Evolutionary conservation across 2,113 vertebrate species (phyloP).

Genomic region (Tonatia bakeri): DNA sequence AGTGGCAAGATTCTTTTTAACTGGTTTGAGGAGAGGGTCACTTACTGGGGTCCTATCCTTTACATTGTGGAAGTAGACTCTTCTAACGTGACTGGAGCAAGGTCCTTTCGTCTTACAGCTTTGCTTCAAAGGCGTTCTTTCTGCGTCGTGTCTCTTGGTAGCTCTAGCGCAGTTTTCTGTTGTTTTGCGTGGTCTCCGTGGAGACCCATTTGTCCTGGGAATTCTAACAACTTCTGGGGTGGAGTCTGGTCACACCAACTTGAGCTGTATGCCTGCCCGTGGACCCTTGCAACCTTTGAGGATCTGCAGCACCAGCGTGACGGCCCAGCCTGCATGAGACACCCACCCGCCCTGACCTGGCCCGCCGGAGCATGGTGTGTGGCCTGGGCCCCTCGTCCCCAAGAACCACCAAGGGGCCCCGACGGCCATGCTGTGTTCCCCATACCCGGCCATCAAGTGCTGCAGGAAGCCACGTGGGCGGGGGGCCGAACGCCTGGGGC

Average conservation of each 20-base stretch:
- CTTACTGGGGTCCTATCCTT: background rate
- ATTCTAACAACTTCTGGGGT: background rate
- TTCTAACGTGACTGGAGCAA: too few species aligned
- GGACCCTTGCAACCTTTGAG: background rate
- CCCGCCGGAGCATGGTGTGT: rapidly evolving
- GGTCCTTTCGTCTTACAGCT: background rate
- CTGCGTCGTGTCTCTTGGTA: background rate
- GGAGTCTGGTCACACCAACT: background rate
- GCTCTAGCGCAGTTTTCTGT: background rate
- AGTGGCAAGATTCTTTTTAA: background rate
- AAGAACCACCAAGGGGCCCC: background rate
- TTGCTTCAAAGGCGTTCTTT: background rate
- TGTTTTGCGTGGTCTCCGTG: background rate
- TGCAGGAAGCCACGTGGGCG: background rate
- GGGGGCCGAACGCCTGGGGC: too few species aligned
- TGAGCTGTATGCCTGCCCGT: background rate
- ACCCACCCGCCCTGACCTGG: background rate
- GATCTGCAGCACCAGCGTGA: background rate
- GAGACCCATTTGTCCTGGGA: background rate
- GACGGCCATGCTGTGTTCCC: background rate
- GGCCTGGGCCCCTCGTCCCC: background rate
- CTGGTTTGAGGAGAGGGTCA: background rate
- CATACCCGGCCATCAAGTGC: background rate
- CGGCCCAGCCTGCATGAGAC: background rate
- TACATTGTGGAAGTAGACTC: background rate